Percentiles rank a stretch among this genome's conserved stretches.
These are phyloP conservation scores for Gastrophryne carolinensis DNA, from an alignment of 2,797 vertebrate species.

Conservation along the genomic window DNA sequence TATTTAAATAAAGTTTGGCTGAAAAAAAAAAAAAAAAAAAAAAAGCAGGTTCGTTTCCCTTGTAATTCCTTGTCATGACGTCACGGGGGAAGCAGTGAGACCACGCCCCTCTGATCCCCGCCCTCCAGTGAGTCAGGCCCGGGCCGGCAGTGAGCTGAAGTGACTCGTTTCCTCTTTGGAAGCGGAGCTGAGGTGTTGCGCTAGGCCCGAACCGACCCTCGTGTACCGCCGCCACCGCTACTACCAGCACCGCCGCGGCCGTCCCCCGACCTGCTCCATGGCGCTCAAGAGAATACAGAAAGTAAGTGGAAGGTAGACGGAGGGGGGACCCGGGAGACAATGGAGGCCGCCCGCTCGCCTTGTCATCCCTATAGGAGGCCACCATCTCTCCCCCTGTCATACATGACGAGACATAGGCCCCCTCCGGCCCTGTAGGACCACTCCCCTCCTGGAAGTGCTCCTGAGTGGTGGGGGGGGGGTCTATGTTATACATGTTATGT, in stretches of 20 bases:
- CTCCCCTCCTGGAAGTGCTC: neutral
- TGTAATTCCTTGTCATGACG: neutral
- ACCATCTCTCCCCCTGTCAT: too few species aligned
- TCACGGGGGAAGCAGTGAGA: neutral
- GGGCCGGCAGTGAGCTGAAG: conserved; percentile 15
- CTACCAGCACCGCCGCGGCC: neutral
- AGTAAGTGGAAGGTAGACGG: conserved; percentile 7
- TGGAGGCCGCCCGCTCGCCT: conserved; percentile 6
- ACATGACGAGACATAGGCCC: too few species aligned
- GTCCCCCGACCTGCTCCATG: conserved; percentile 2
- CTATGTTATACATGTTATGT: too few species aligned
- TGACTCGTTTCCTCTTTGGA: conserved; percentile 17
- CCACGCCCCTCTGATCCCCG: neutral
- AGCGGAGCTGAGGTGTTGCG: conserved; percentile 21
- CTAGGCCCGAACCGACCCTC: neutral
- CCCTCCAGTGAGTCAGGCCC: conserved; percentile 34
- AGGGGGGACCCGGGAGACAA: conserved; percentile 3
- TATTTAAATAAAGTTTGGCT: conserved; percentile 15
- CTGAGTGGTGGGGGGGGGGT: neutral
- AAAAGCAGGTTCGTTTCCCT: neutral
- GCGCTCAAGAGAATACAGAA: conserved; percentile 50
- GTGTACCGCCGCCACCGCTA: neutral
- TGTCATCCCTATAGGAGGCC: neutral
- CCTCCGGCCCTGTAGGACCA: neutral
- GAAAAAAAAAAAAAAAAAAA: neutral